These are phyloP conservation scores for Lerista edwardsae DNA, from an alignment of 2,797 vertebrate genomes.

Conservation along the genomic window DNA sequence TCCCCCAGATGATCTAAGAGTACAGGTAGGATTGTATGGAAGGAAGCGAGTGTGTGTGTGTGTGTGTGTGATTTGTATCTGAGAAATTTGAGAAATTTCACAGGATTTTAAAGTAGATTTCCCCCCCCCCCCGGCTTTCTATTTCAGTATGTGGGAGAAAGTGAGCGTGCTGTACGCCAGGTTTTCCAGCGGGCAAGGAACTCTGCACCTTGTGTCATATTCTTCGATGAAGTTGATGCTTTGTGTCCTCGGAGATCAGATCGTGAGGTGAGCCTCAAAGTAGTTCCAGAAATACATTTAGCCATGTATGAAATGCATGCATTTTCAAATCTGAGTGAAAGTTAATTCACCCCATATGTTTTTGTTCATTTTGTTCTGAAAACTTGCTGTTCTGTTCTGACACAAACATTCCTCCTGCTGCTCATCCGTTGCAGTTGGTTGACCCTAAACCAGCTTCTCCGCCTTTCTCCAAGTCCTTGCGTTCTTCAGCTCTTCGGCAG, in stretches of 20 bases:
- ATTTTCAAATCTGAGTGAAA: not conserved
- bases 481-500: no score
- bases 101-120: not conserved
- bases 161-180: slow-evolving; percentile 92
- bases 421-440: not conserved
- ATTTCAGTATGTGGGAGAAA: slow-evolving; percentile 93
- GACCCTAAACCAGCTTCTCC: no score
- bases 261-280: slow-evolving; percentile 82
- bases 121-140: not conserved
- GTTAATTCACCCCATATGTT: not conserved
- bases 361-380: no score
- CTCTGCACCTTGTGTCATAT: slow-evolving; percentile 95
- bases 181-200: slow-evolving; percentile 94
- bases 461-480: no score
- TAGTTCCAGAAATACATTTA: not conserved
- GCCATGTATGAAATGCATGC: not conserved
- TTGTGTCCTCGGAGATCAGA: slow-evolving; percentile 94
- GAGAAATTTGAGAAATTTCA: no score
- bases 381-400: no score
- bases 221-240: slow-evolving; percentile 96
- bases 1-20: no score
- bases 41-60: no score
- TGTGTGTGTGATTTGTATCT: no score
- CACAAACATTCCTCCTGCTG: no score
- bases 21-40: no score